phyloP scores from a whole-genome alignment of 1,140 invertebrate species.

The Drosophila auraria region DNA sequence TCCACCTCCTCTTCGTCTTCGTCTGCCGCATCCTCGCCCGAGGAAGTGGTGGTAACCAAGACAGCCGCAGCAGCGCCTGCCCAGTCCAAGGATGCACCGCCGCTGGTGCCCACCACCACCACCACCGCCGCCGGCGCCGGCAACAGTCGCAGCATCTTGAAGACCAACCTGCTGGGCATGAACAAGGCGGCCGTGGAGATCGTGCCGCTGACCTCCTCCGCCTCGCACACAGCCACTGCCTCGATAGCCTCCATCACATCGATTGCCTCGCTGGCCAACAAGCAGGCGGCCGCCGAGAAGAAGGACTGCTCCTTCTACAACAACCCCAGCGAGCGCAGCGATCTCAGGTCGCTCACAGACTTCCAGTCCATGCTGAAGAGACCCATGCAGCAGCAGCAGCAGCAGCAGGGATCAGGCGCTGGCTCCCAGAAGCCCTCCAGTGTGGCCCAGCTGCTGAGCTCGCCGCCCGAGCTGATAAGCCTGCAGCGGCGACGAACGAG shows the following conservation, averaged over 20 bases:
- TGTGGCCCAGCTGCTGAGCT: slow-evolving; percentile 64
- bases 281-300: slow-evolving; percentile 34
- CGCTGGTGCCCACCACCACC: slow-evolving; percentile 40
- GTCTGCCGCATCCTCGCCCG: neutral
- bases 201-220: slow-evolving; percentile 46
- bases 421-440: slow-evolving; percentile 27
- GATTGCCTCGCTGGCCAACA: slow-evolving; percentile 10
- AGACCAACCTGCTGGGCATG: slow-evolving; percentile 72
- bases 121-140: slow-evolving; percentile 27
- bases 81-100: slow-evolving; percentile 57
- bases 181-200: slow-evolving; percentile 78
- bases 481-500: slow-evolving; percentile 62
- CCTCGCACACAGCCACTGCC: neutral
- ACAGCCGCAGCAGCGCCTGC: slow-evolving; percentile 7
- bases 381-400: slow-evolving; percentile 19
- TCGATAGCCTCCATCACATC: slow-evolving; percentile 5
- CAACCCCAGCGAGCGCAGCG: too few relatives aligned
- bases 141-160: slow-evolving; percentile 78
- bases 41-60: slow-evolving; percentile 13
- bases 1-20: slow-evolving; percentile 2
- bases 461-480: slow-evolving; percentile 78
- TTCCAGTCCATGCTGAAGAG: slow-evolving; percentile 20
- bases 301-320: too few relatives aligned
- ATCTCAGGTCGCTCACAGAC: too few relatives aligned
- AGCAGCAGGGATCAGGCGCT: slow-evolving; percentile 7